Evolutionary conservation across 1,140 invertebrate genomes (phyloP).

Genomic region (Mactra quadrangularis): DNA sequence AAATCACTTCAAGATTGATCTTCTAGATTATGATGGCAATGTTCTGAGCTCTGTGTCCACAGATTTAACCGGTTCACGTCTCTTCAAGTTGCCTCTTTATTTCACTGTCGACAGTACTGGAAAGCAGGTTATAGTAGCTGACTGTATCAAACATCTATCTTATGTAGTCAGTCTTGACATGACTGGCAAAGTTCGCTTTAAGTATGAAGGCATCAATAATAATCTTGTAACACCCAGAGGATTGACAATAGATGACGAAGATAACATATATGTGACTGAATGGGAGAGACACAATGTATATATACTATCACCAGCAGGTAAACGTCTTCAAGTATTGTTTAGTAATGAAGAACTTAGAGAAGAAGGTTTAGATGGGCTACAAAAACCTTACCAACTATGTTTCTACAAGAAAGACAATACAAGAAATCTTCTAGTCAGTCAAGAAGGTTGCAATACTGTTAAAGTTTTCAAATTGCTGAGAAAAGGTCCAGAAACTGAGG

Average conservation of each 20-base stretch:
- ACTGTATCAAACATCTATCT: constrained; percentile 54
- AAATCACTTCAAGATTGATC: constrained; percentile 56
- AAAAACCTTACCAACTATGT: constrained; percentile 54
- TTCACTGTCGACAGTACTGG: constrained; percentile 49
- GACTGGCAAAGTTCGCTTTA: constrained; percentile 45
- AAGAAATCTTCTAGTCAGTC: constrained; percentile 45
- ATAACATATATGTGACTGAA: constrained; percentile 58
- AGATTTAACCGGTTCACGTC: constrained; percentile 36
- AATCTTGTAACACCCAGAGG: constrained; percentile 51
- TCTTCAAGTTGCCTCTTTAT: constrained; percentile 54
- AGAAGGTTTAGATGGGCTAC: constrained; percentile 37
- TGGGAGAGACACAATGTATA: constrained; percentile 49
- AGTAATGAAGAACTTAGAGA: constrained; percentile 22
- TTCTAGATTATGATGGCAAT: constrained; percentile 52
- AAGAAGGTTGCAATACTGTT: constrained; percentile 52
- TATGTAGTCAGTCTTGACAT: constrained; percentile 51
- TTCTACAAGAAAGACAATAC: constrained; percentile 18
- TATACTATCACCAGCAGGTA: constrained; percentile 35
- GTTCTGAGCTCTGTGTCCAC: constrained; percentile 42
- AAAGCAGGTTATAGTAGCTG: constrained; percentile 52
- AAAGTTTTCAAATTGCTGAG: constrained; percentile 40
- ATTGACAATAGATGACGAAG: constrained; percentile 54
- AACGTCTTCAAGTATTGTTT: constrained; percentile 51
- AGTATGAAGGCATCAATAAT: constrained; percentile 32
- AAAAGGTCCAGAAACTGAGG: constrained; percentile 16